Percentiles rank a stretch among this genome's conserved stretches.
These are phyloP conservation scores for Drosophila conformis DNA, from an alignment of 2,888 invertebrate genomes.

Conservation along the genomic window DNA sequence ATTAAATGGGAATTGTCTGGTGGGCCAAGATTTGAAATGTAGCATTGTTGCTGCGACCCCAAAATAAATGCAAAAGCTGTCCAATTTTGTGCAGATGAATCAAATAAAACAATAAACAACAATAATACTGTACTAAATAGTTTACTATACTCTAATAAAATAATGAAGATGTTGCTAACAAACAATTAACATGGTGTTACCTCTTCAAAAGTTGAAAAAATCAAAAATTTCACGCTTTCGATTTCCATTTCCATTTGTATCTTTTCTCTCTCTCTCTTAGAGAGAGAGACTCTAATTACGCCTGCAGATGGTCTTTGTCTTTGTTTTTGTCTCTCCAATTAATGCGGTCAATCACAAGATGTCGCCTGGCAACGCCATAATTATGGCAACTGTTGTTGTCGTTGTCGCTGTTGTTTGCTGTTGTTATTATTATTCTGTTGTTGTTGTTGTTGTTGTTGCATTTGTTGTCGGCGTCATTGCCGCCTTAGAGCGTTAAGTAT, in stretches of 20 bases:
- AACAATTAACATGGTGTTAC: not conserved
- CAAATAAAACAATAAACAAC: not conserved
- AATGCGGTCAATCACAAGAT: conserved; percentile 77
- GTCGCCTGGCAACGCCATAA: conserved; percentile 55
- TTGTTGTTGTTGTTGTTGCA: conserved; percentile 25
- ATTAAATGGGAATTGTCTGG: conserved; percentile 55
- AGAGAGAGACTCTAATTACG: conserved; percentile 17
- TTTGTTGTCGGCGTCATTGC: conserved; percentile 44
- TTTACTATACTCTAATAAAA: not conserved
- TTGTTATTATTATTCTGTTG: not conserved
- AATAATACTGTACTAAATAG: not conserved
- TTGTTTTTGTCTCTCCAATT: conserved; percentile 33
- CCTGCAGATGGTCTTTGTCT: conserved; percentile 15
- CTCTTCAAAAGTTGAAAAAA: not conserved
- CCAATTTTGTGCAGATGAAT: not conserved
- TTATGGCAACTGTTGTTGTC: conserved; percentile 43
- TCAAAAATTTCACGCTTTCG: not conserved
- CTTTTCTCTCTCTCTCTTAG: not conserved
- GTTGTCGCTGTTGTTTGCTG: not conserved
- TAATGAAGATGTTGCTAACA: not conserved
- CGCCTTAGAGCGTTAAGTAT: conserved; percentile 62
- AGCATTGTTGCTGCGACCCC: not conserved
- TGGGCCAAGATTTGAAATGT: not conserved
- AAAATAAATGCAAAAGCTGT: not conserved
- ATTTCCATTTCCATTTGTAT: not conserved